Base-by-base conservation (phyloP, 2,797 vertebrate genomes). In the Sebastes elongatus region DNA sequence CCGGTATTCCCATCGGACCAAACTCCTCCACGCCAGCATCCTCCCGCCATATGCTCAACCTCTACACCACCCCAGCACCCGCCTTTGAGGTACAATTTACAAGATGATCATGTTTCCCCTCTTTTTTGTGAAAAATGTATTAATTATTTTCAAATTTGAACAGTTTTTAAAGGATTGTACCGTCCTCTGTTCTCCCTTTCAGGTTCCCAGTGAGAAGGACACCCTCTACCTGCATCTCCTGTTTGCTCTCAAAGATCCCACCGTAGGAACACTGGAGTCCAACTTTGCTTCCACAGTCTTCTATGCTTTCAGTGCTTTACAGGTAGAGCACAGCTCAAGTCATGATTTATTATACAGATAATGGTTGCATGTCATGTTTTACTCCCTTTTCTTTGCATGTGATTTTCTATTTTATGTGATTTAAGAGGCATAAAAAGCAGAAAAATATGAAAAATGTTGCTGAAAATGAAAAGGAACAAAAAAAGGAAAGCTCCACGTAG, bases 181-280 rank as follows among this genome's bases (percentile, higher is more conserved):
- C 49, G 2, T 27, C 6, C 3, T 61, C n/a, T 69, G 4, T 59
- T 14, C 2, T 38, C 3, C 7, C 22, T 27, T 23, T 30, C 0
- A 95, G 95, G 90, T 95, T 64, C 84, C 89, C 61, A 91, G 91
- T 84, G 93, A 95, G 80, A 90, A 89, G 0, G 94, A 96, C 0
- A 74, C 94, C 0, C 94, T 97, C 66, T 97, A 97, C 70, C 77
- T 96, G 66, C 97, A 97, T 86, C 94, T 99, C 18, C 94, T 99
- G 49, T 97, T 96, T 13, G 97, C 97, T 0, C 92, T 99, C 74
- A 96, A 88, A 88, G 93, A 93, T 71, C 90, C 91, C 0, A 91
- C 64, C 1, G 91, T 99, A 59, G 96, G 80, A 8, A 95, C 87
- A 0, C 89, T 99, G 85, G 97, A 98, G 93, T 97, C 96, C 3